Base-by-base conservation (phyloP, 2,113 vertebrate genomes). In the Phaethon lepturus region DNA sequence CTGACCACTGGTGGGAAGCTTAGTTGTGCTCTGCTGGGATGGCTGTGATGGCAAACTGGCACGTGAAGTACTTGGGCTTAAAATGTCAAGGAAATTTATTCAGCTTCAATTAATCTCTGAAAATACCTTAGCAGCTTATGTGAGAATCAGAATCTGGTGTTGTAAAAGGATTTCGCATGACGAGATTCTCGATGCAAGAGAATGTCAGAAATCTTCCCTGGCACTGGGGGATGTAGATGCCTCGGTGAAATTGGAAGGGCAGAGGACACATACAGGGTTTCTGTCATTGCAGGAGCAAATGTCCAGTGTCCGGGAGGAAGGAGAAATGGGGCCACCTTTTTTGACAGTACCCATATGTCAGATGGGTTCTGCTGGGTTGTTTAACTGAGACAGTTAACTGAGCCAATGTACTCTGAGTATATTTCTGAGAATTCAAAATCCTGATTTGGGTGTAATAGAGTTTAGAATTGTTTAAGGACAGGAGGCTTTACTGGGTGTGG, bases 21-120 rank as follows among this genome's bases (percentile, higher is more conserved):
- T 17, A 28, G 42, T 26, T 71, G 38, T 74, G 74, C 86, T 96
- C 53, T 94, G 67, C 74, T 56, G 73, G 59, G 66, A 50, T 0
- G 2, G n/a, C 85, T 68, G 35, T 7, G 42, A 35, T 81, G 93
- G 91, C 56, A 95, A 53, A 56, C 56, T 82, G 93, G 77, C 84
- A 72, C 18, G 0, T 53, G 79, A 68, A 82, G 76, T 85, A 82
- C 84, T 60, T 71, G 86, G 74, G 40, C 85, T 94, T 93, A 94
- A 82, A 94, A 90, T 49, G 71, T 82, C 88, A 78, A 75, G 74
- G 60, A 91, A 95, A 93, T 81, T 75, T 92, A 75, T 94, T 95
- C 86, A 2, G 23, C 88, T 95, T 45, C 91, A 76, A 44, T 92
- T 95, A 94, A 91, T 95, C 76, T 87, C 56, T 0, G 3, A 81